Percentiles rank a stretch among this genome's conserved stretches.
Evolutionary conservation across 1,140 invertebrate species (phyloP).

Genomic region (Lamellibrachia luymesi): DNA sequence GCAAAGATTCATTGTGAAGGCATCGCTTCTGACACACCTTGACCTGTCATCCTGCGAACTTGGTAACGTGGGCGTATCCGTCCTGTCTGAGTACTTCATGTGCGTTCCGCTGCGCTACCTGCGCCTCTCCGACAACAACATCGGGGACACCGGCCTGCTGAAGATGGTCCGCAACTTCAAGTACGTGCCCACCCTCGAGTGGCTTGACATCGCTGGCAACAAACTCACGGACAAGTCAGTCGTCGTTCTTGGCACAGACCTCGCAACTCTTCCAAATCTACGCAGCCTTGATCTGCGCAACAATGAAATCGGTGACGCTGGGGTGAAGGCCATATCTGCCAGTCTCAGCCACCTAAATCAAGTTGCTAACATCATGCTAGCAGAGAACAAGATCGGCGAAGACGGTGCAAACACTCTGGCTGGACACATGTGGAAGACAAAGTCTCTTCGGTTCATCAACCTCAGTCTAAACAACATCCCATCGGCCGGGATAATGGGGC

Average conservation of each 20-base stretch:
- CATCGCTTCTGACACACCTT: conserved; percentile 26
- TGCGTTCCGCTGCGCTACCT: conserved; percentile 26
- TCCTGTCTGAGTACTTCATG: conserved; percentile 26
- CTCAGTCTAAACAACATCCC: conserved; percentile 27
- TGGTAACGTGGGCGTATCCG: conserved; percentile 16
- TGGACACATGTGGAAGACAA: conserved; percentile 21
- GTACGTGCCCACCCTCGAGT: conserved; percentile 27
- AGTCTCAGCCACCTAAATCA: neutral
- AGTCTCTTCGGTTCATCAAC: conserved; percentile 23
- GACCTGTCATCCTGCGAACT: conserved; percentile 22
- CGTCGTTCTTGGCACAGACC: conserved; percentile 9
- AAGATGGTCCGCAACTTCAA: conserved; percentile 20
- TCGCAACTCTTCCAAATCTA: conserved; percentile 19
- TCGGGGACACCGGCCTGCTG: conserved; percentile 15
- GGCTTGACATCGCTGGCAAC: conserved; percentile 27
- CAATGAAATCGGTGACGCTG: conserved; percentile 23
- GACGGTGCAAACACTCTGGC: conserved; percentile 13
- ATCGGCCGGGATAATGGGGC: conserved; percentile 1
- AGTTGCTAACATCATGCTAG: conserved; percentile 14
- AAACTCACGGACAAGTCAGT: conserved; percentile 20
- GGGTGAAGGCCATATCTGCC: conserved; percentile 14
- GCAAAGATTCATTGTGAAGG: conserved; percentile 26
- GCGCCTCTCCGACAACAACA: conserved; percentile 21
- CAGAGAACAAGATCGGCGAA: conserved; percentile 24
- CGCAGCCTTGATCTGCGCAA: conserved; percentile 23